These are phyloP conservation scores for Ammospiza caudacuta DNA, from an alignment of 2,113 vertebrate genomes.

Conservation along the genomic window DNA sequence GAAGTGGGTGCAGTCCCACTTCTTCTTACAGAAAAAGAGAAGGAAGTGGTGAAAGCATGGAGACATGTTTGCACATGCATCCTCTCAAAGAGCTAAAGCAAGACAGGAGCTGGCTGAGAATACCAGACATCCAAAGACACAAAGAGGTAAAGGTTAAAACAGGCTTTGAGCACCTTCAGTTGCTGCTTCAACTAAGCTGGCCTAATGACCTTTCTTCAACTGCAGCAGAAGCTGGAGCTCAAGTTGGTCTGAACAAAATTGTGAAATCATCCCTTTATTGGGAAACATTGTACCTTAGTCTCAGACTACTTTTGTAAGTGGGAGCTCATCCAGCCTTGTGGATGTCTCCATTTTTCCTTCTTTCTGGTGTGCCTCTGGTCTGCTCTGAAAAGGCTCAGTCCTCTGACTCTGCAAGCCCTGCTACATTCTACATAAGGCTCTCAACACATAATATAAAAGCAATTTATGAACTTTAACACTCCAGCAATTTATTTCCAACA, in stretches of 20 bases:
- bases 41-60: slow-evolving; percentile 37
- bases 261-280: neutral
- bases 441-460: neutral
- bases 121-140: neutral
- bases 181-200: neutral
- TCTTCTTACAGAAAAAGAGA: slow-evolving; percentile 37
- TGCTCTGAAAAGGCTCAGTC: neutral
- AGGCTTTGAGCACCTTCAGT: neutral
- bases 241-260: neutral
- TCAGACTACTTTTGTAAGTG: neutral
- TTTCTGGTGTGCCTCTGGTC: neutral
- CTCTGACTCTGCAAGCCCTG: neutral
- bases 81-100: neutral
- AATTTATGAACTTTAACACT: neutral
- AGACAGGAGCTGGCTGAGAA: neutral
- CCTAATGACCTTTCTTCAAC: neutral
- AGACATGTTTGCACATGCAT: neutral
- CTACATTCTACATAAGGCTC: neutral
- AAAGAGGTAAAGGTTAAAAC: neutral
- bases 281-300: neutral
- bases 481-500: neutral
- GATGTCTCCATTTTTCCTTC: neutral
- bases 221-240: neutral
- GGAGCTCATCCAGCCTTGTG: neutral
- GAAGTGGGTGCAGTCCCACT: neutral